Evolutionary conservation across 2,888 invertebrate species (phyloP), one percentile per base, ranked within the genome.

Genomic region (Spisula solida): DNA sequence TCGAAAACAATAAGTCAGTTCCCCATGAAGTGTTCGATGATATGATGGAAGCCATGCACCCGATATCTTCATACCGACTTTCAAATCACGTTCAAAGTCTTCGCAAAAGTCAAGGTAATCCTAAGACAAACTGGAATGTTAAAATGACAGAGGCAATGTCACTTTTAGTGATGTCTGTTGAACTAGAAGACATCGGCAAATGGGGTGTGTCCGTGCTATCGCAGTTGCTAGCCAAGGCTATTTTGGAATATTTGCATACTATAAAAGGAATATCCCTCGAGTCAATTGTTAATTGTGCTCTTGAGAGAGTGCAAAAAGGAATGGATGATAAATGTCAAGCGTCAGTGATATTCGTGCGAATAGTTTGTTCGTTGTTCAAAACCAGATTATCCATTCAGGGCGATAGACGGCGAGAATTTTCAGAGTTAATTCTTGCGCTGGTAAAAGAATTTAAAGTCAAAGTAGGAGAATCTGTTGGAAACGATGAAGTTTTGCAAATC

Each of bases 351-450:
- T 90, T 88, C 66, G 88, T 83, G 0, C 66, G 41, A 55, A 75
- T 88, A 1, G 78, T 90, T 0, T 82, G 66, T 25, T 86, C 85
- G 20, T 51, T 90, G 16, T 90, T 90, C 55, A 88, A 90, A 75
- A 88, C 88, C 56, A 85, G 90, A 75, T 87, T 83, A 20, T 56
- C n/a, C 4, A 83, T 85, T 75, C 79, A 86, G n/a, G 89, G 85
- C 8, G 88, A 90, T 16, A 79, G 47, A 29, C 85, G 66, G 51
- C 29, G 25, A 16, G 93, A 90, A 70, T 95, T 94, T 88, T 93
- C 95, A 6, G 94, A 93, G 6, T 66, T 95, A 12, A 90, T 95
- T 34, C 88, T 93, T 47, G 89, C 93, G 34, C 88, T 94, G 2
- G 66, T 8, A 25, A n/a, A 66, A 25, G 85, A 14, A 87, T 88